Evolutionary conservation across 2,113 vertebrate genomes (phyloP).

Genomic region (Clarias gariepinus): DNA sequence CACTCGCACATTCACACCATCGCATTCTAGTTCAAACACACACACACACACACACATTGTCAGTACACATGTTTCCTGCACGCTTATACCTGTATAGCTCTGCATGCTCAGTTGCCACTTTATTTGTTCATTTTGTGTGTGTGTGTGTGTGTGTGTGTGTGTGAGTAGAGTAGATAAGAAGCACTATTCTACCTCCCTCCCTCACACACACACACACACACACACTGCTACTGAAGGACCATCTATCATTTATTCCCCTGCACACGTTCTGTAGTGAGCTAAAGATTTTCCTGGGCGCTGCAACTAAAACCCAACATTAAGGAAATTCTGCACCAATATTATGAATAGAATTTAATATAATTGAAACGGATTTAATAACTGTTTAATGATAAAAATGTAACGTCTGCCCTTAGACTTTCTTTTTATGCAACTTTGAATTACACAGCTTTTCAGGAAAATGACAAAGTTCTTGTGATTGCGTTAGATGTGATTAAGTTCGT

Average conservation of each 20-base stretch:
- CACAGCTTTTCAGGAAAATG: neutral
- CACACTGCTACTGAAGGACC: constrained; percentile 26
- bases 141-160: neutral
- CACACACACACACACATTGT: neutral
- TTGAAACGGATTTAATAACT: neutral
- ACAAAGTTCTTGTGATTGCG: neutral
- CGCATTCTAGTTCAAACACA: constrained; percentile 21
- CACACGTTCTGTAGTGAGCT: neutral
- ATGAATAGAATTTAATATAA: neutral
- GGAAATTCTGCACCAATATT: neutral
- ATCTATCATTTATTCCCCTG: constrained; percentile 13
- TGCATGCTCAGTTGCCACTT: neutral
- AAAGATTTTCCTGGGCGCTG: neutral
- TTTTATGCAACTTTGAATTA: neutral
- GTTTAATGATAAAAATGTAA: neutral
- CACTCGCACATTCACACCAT: constrained; percentile 17
- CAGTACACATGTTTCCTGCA: neutral
- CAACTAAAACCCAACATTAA: neutral
- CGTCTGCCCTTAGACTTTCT: neutral
- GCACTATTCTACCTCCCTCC: constrained; percentile 9
- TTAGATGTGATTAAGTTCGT: neutral
- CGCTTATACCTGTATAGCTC: neutral
- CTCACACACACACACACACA: constrained; percentile 7
- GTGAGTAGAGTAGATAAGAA: neutral
- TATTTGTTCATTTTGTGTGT: neutral